A percentile compares a stretch with the other conserved stretches of the same genome.
Evolutionary conservation across 2,888 invertebrate genomes (phyloP).

Genomic region (Microplitis manilae): DNA sequence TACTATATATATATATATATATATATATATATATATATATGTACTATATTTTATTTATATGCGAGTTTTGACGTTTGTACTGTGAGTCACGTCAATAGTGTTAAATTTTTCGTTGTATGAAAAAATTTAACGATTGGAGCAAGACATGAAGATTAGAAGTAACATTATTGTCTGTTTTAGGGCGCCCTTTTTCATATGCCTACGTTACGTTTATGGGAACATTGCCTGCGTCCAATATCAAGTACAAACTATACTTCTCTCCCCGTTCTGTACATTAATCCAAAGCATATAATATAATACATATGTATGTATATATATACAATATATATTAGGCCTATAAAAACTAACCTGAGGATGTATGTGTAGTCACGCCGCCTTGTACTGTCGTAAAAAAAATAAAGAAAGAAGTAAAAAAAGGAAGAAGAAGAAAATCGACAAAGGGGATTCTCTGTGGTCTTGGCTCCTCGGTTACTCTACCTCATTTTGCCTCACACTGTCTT

Average conservation of each 20-base stretch:
- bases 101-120: neutral
- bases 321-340: constrained; percentile 53
- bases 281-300: constrained; percentile 47
- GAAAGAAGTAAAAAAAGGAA: constrained; percentile 40
- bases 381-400: constrained; percentile 61
- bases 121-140: constrained; percentile 5
- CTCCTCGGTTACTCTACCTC: constrained; percentile 42
- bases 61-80: neutral
- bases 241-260: constrained; percentile 43
- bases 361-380: constrained; percentile 62
- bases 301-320: constrained; percentile 46
- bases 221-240: constrained; percentile 49
- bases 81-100: constrained; percentile 1
- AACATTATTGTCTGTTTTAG: constrained; percentile 38
- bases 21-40: no score
- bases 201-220: constrained; percentile 49
- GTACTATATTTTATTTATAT: no score
- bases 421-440: constrained; percentile 49
- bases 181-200: constrained; percentile 50
- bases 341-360: constrained; percentile 52
- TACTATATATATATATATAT: no score
- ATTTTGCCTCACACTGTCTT: constrained; percentile 29
- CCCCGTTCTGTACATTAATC: constrained; percentile 33
- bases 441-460: constrained; percentile 47
- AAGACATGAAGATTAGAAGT: constrained; percentile 20